phyloP scores from a whole-genome alignment of 2,888 invertebrate species.

The Zygaena filipendulae region DNA sequence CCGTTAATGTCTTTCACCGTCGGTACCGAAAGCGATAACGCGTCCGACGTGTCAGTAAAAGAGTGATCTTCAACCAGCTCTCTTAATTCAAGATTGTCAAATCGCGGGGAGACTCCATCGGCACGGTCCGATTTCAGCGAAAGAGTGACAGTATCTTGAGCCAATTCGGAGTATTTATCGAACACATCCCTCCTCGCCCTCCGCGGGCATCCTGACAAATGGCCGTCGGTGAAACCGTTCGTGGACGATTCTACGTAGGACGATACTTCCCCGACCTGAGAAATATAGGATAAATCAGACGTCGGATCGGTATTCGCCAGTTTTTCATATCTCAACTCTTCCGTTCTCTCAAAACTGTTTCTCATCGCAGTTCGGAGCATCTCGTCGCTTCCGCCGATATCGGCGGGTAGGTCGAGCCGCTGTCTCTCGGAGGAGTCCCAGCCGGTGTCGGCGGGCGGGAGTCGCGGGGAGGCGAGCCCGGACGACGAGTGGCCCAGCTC shows the following conservation, averaged over 20 bases:
- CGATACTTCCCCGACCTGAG: too few species aligned
- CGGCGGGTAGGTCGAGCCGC: conserved; percentile 20
- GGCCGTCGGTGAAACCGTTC: conserved; percentile 19
- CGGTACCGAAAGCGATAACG: conserved; percentile 31
- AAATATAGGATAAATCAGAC: conserved; percentile 2
- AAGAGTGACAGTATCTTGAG: too few species aligned
- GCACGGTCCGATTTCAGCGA: too few species aligned
- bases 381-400: conserved; percentile 20
- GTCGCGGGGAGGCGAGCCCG: conserved; percentile 17
- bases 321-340: too few species aligned
- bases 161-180: conserved; percentile 15
- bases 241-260: conserved; percentile 18
- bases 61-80: conserved; percentile 22
- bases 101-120: too few species aligned
- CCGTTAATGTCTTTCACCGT: conserved; percentile 29
- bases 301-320: too few species aligned
- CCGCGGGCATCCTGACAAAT: conserved; percentile 23
- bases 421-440: conserved; percentile 27
- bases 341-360: too few species aligned
- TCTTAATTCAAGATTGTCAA: too few species aligned
- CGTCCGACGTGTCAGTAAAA: conserved; percentile 28
- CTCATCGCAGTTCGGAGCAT: conserved; percentile 29
- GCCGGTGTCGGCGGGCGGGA: conserved; percentile 16
- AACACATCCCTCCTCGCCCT: too few species aligned
- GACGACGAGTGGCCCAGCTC: conserved; percentile 35